phyloP scores from a whole-genome alignment of 1,140 invertebrate genomes.

The Scylla paramamosain region DNA sequence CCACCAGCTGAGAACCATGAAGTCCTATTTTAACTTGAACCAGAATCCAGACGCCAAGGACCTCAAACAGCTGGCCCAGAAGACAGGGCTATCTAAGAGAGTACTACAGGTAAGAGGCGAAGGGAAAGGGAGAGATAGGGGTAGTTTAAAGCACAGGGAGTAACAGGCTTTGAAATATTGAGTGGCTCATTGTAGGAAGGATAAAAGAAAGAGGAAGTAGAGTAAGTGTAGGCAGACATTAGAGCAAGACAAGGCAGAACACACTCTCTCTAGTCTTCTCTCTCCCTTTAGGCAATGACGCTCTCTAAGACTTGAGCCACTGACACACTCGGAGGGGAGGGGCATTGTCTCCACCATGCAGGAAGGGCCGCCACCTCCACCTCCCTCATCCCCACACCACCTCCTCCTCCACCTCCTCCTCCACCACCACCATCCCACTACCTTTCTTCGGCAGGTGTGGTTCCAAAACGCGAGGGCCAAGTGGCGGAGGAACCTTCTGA shows the following conservation, averaged over 20 bases:
- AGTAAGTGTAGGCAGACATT: neutral
- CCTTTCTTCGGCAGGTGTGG: slow-evolving; percentile 91
- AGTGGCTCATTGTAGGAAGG: neutral
- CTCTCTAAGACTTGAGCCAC: slow-evolving; percentile 38
- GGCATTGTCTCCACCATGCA: slow-evolving; percentile 40
- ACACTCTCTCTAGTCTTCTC: slow-evolving; percentile 55
- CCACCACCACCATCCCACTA: slow-evolving; percentile 62
- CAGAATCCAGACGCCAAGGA: slow-evolving; percentile 99
- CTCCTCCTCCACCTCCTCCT: slow-evolving; percentile 4
- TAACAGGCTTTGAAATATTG: neutral
- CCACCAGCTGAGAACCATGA: slow-evolving; percentile 98
- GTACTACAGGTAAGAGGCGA: slow-evolving; percentile 94
- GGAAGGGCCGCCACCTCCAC: slow-evolving; percentile 39
- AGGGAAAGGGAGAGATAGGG: neutral
- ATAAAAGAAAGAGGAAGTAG: neutral
- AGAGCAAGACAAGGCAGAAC: neutral
- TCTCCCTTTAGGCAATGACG: slow-evolving; percentile 62
- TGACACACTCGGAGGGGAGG: slow-evolving; percentile 36
- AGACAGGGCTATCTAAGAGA: slow-evolving; percentile 98
- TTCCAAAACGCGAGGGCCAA: slow-evolving; percentile 99
- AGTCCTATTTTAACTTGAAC: slow-evolving; percentile 98
- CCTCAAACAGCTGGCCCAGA: slow-evolving; percentile 97
- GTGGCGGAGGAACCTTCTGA: slow-evolving; percentile 87
- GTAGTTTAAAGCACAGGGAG: neutral
- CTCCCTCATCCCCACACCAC: slow-evolving; percentile 1